phyloP scores from a whole-genome alignment of 2,113 vertebrate species.

The Pipra filicauda region DNA sequence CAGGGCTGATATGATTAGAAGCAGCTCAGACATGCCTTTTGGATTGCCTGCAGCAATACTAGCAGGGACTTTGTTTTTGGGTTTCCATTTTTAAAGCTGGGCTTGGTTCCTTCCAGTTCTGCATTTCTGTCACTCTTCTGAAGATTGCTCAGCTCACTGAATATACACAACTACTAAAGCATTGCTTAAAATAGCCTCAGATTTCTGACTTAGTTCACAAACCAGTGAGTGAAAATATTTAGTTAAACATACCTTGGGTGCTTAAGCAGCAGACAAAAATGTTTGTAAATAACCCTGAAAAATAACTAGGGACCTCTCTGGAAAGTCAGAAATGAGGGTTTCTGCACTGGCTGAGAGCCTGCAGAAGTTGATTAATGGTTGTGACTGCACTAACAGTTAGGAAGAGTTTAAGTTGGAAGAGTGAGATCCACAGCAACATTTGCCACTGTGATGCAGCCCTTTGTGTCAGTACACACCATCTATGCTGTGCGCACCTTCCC shows the following conservation, averaged over 20 bases:
- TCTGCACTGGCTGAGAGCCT: not conserved
- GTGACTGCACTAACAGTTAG: not conserved
- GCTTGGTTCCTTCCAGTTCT: not conserved
- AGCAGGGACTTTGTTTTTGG: slow-evolving; percentile 21
- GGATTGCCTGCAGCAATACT: slow-evolving; percentile 41
- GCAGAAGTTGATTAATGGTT: not conserved
- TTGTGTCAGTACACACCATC: not conserved
- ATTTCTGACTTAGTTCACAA: not conserved
- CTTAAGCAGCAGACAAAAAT: not conserved
- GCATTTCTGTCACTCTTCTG: not conserved
- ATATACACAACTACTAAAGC: not conserved
- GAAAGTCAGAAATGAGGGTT: not conserved
- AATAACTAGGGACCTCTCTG: not conserved
- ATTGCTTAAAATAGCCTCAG: not conserved
- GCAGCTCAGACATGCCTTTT: slow-evolving; percentile 45
- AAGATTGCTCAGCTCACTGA: not conserved
- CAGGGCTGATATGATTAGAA: slow-evolving; percentile 50
- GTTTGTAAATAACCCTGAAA: slow-evolving; percentile 15
- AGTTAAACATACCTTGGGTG: not conserved
- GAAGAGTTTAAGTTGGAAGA: not conserved
- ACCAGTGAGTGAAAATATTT: not conserved
- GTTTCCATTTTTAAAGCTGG: slow-evolving; percentile 25
- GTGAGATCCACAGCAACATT: not conserved
- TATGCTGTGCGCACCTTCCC: not conserved
- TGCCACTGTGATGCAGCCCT: rapidly evolving